Percentiles rank a stretch among this genome's conserved stretches.
Conservation (phyloP, 2,888 invertebrate genomes). For the Archips crataeganus region DNA sequence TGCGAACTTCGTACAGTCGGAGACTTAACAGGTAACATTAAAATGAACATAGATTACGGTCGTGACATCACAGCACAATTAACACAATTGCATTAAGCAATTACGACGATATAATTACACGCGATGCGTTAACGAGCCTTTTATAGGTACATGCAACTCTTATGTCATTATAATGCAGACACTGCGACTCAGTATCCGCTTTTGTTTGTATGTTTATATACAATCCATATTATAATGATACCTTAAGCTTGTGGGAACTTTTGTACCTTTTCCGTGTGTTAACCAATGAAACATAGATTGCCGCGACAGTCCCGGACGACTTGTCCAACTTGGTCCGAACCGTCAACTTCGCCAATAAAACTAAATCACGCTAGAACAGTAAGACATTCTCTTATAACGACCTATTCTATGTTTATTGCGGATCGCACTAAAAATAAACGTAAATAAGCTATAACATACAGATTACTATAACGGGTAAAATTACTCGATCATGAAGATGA, state of each 20-base stretch:
- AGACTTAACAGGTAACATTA: neutral
- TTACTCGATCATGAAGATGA: no score
- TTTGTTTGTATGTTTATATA: constrained; percentile 7
- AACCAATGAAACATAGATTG: neutral
- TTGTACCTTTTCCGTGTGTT: neutral
- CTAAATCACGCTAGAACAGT: constrained; percentile 10
- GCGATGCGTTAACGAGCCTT: neutral
- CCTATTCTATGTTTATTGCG: neutral
- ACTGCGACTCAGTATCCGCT: neutral
- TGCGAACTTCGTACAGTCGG: constrained; percentile 14
- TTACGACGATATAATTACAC: neutral
- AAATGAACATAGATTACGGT: neutral
- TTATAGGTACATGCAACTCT: neutral
- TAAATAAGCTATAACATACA: neutral
- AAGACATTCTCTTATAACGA: constrained; percentile 1
- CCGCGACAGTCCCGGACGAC: neutral
- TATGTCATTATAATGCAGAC: constrained; percentile 11
- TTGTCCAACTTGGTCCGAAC: constrained; percentile 2
- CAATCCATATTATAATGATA: neutral
- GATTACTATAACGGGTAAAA: no score
- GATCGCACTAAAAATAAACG: neutral
- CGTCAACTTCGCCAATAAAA: constrained; percentile 26
- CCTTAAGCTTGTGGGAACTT: no score
- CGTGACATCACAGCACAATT: constrained; percentile 5
- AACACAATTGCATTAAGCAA: constrained; percentile 17